phyloP scores from a whole-genome alignment of 2,888 invertebrate genomes.

The Gastrophysa polygoni region DNA sequence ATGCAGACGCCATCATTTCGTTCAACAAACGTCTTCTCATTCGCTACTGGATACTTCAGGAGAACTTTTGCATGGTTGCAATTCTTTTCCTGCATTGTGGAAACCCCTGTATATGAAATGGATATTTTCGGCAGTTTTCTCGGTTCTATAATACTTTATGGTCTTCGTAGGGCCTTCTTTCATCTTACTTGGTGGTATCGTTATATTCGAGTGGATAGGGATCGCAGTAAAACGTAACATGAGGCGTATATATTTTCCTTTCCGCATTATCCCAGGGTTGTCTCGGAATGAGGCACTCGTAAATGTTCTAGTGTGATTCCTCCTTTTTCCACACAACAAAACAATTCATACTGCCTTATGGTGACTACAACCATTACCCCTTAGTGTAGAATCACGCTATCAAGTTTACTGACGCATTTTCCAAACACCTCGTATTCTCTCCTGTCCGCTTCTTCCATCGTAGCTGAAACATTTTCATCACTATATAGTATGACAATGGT shows the following conservation, averaged over 20 bases:
- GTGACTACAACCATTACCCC: no score
- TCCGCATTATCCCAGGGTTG: background rate
- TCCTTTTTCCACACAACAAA: conserved; percentile 17
- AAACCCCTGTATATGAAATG: background rate
- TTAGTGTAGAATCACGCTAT: no score
- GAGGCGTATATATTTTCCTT: no score
- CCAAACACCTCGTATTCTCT: background rate
- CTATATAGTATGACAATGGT: background rate
- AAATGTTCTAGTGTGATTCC: conserved; percentile 39
- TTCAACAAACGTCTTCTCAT: no score
- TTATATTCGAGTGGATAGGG: background rate
- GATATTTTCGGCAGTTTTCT: background rate
- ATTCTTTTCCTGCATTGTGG: no score
- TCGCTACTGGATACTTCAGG: no score
- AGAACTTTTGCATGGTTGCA: no score
- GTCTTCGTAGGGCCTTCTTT: background rate
- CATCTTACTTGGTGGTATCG: background rate
- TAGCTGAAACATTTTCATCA: background rate
- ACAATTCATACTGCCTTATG: conserved; percentile 23
- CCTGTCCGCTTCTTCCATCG: background rate
- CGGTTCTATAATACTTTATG: background rate
- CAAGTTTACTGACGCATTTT: no score
- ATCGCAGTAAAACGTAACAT: background rate
- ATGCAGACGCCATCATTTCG: no score
- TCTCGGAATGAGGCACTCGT: conserved; percentile 36